These are phyloP conservation scores for Vimba vimba DNA, from an alignment of 2,113 vertebrate genomes.

Conservation along the genomic window DNA sequence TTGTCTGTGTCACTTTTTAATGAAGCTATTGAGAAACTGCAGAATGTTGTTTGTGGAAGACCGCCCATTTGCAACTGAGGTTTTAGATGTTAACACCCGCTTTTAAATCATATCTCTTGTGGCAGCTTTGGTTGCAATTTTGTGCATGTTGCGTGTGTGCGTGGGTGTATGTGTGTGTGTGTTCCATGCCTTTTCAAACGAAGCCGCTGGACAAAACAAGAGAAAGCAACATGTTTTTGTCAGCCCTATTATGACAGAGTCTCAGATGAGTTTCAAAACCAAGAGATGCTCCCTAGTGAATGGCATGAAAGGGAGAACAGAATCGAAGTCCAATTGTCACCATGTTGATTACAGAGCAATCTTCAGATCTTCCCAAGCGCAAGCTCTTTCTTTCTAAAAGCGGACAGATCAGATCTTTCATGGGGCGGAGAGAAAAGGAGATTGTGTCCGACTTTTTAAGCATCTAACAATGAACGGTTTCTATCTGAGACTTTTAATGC, in stretches of 20 bases:
- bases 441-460: slow-evolving; percentile 63
- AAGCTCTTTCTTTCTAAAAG: slow-evolving; percentile 65
- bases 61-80: slow-evolving; percentile 23
- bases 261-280: slow-evolving; percentile 65
- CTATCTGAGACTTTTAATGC: slow-evolving; percentile 58
- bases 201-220: slow-evolving; percentile 66
- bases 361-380: slow-evolving; percentile 75
- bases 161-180: neutral
- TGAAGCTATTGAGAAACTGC: slow-evolving; percentile 11
- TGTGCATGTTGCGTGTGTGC: neutral
- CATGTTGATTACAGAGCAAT: slow-evolving; percentile 73
- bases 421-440: slow-evolving; percentile 57
- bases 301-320: slow-evolving; percentile 68
- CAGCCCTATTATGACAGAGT: slow-evolving; percentile 61
- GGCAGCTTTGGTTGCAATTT: slow-evolving; percentile 64
- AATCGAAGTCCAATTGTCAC: slow-evolving; percentile 66
- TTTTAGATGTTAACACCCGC: slow-evolving; percentile 41
- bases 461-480: slow-evolving; percentile 66
- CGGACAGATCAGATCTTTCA: slow-evolving; percentile 65
- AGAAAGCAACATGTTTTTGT: slow-evolving; percentile 54
- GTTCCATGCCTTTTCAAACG: slow-evolving; percentile 61
- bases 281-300: slow-evolving; percentile 69
- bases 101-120: slow-evolving; percentile 70
- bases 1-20: neutral
- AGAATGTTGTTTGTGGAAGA: slow-evolving; percentile 24